Evolutionary conservation across 2,888 invertebrate genomes (phyloP).

Genomic region (Aethes cnicana): DNA sequence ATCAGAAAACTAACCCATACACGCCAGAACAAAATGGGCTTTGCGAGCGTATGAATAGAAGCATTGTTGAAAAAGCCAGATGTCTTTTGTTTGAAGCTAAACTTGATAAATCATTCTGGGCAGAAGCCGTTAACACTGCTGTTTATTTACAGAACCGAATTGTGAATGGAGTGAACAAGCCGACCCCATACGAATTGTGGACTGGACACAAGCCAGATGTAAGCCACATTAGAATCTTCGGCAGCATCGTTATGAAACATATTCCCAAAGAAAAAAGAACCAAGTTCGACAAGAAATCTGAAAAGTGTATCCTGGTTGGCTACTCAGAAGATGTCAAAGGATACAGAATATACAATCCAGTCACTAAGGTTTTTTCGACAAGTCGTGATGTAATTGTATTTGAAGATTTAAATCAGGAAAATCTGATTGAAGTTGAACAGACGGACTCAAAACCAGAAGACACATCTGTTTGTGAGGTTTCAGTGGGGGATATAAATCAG

Average conservation of each 20-base stretch:
- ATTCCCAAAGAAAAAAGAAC: conserved; percentile 45
- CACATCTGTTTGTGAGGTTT: not conserved
- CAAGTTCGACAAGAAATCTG: conserved; percentile 38
- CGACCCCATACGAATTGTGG: conserved; percentile 49
- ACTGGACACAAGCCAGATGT: conserved; percentile 41
- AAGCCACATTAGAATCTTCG: conserved; percentile 46
- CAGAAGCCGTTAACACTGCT: conserved; percentile 39
- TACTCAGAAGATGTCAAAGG: conserved; percentile 21
- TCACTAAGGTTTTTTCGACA: conserved; percentile 4
- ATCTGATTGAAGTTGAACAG: too few relatives aligned
- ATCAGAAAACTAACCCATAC: too few relatives aligned
- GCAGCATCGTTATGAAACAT: conserved; percentile 43
- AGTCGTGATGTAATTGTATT: conserved; percentile 2
- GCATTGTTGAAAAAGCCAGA: conserved; percentile 32
- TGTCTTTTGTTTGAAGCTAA: conserved; percentile 15
- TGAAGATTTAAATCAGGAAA: not conserved
- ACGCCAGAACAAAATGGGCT: conserved; percentile 20
- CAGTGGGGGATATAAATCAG: conserved; percentile 20
- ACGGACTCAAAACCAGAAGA: not conserved
- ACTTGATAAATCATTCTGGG: conserved; percentile 33
- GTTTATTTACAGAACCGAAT: conserved; percentile 12
- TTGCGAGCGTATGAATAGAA: conserved; percentile 9
- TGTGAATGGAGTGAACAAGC: conserved; percentile 11
- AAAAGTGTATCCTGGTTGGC: conserved; percentile 18
- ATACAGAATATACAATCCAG: conserved; percentile 26